Evolutionary conservation across 2,113 vertebrate species (phyloP).

Genomic region (Esox niger): DNA sequence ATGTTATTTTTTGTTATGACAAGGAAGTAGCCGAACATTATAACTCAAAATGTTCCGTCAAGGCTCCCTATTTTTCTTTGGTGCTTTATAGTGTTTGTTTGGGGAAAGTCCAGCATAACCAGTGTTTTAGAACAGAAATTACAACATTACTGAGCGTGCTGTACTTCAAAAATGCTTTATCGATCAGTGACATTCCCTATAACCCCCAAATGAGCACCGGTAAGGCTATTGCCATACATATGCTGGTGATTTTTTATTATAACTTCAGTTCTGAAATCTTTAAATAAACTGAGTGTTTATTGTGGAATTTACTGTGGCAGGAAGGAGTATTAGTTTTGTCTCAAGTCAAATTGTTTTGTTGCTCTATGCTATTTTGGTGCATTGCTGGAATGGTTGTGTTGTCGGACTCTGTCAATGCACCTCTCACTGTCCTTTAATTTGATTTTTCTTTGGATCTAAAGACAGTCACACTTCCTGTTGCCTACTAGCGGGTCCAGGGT

Average conservation of each 20-base stretch:
- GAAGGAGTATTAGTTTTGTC: neutral
- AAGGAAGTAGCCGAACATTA: too few relatives aligned
- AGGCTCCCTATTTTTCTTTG: too few relatives aligned
- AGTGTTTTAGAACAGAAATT: too few relatives aligned
- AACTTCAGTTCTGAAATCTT: neutral
- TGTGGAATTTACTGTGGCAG: conserved; percentile 17
- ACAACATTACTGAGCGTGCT: too few relatives aligned
- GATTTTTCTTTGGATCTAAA: conserved; percentile 56
- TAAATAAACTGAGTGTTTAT: neutral
- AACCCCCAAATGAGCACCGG: too few relatives aligned
- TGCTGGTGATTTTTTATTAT: neutral
- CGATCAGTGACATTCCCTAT: too few relatives aligned
- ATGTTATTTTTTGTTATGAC: too few relatives aligned
- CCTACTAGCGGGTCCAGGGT: conserved; percentile 42
- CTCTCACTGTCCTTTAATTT: conserved; percentile 49
- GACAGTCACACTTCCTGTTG: conserved; percentile 49
- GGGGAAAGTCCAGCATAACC: too few relatives aligned
- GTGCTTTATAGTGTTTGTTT: too few relatives aligned
- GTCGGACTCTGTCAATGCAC: conserved; percentile 22
- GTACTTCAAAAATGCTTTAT: too few relatives aligned
- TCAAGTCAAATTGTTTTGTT: neutral
- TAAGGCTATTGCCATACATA: too few relatives aligned
- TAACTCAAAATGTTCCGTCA: too few relatives aligned
- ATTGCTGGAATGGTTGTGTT: conserved; percentile 21
- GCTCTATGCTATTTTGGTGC: conserved; percentile 17